Percentiles rank a stretch among this genome's conserved stretches.
Evolutionary conservation across 1,140 invertebrate species (phyloP).

Genomic region (Pomphorhynchus laevis): DNA sequence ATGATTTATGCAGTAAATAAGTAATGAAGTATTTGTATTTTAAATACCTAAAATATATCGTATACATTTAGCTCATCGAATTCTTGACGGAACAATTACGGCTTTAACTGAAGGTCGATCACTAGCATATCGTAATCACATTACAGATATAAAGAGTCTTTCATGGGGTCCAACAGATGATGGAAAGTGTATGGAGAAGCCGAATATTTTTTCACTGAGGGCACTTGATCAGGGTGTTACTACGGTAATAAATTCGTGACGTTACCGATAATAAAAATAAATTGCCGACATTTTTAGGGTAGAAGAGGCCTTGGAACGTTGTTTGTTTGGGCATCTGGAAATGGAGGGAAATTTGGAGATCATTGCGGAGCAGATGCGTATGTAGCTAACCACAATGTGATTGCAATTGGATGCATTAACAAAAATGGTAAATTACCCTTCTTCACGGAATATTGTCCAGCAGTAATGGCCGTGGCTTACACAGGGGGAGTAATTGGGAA

Average conservation of each 20-base stretch:
- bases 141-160: conserved; percentile 20
- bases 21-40: too few species aligned
- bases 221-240: conserved; percentile 16
- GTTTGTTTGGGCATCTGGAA: conserved; percentile 23
- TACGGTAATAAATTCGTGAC: conserved; percentile 13
- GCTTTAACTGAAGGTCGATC: conserved; percentile 16
- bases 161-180: conserved; percentile 21
- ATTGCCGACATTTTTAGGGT: conserved; percentile 15
- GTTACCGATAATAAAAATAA: background rate
- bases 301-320: conserved; percentile 18
- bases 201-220: conserved; percentile 14
- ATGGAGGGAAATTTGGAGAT: conserved; percentile 20
- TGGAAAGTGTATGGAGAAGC: conserved; percentile 18
- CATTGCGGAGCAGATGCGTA: conserved; percentile 22
- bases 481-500: conserved; percentile 18
- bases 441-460: conserved; percentile 20
- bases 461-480: conserved; percentile 20
- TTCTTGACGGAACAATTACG: conserved; percentile 19
- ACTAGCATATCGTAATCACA: conserved; percentile 15
- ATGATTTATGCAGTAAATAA: too few species aligned
- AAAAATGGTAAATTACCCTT: conserved; percentile 16
- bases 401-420: conserved; percentile 19
- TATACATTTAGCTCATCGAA: conserved; percentile 16
- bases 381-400: conserved; percentile 18
- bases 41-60: background rate